Conservation (phyloP, 2,888 invertebrate species). For the Aleiodes alternator region DNA sequence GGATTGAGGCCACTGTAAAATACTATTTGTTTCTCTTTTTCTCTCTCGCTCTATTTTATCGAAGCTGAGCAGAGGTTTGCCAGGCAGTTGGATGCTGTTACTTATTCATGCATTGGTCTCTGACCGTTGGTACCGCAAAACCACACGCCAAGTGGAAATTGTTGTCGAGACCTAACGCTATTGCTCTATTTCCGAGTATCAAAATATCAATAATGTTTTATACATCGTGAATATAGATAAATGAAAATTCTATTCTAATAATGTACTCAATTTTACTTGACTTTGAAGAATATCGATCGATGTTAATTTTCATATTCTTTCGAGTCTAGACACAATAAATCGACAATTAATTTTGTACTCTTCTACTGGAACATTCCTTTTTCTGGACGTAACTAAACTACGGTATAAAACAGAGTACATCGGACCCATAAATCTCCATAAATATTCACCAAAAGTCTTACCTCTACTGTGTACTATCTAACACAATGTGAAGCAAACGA, state of each 20-base stretch:
- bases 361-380: slow-evolving; percentile 40
- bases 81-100: slow-evolving; percentile 54
- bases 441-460: slow-evolving; percentile 41
- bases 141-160: slow-evolving; percentile 61
- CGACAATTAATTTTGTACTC: slow-evolving; percentile 46
- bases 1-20: no score
- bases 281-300: slow-evolving; percentile 8
- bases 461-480: neutral
- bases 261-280: no score
- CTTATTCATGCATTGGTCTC: slow-evolving; percentile 61
- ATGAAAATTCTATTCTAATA: no score
- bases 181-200: slow-evolving; percentile 33
- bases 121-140: slow-evolving; percentile 57
- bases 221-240: no score
- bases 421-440: slow-evolving; percentile 55
- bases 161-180: slow-evolving; percentile 53
- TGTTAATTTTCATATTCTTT: slow-evolving; percentile 13
- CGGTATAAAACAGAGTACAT: slow-evolving; percentile 35
- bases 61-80: slow-evolving; percentile 52
- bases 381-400: slow-evolving; percentile 41
- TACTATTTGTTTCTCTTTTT: no score
- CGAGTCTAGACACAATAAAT: slow-evolving; percentile 43
- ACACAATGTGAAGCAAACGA: slow-evolving; percentile 13
- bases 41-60: slow-evolving; percentile 37
- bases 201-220: slow-evolving; percentile 52